Evolutionary conservation across 2,888 invertebrate genomes (phyloP).

Genomic region (Caenorhabditis sp.): DNA sequence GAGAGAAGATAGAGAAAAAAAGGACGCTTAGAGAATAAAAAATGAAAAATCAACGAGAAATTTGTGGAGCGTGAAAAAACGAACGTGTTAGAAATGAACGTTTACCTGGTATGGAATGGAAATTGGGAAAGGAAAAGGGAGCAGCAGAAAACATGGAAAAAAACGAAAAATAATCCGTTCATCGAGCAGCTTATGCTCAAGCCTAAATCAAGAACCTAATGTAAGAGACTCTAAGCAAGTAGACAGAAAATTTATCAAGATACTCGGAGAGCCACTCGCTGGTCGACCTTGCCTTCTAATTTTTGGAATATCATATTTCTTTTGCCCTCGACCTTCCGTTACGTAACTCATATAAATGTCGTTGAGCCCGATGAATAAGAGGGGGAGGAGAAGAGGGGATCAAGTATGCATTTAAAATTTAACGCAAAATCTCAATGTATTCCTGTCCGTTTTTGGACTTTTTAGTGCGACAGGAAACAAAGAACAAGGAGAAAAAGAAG

Average conservation of each 20-base stretch:
- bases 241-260: conserved; percentile 49
- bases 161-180: conserved; percentile 12
- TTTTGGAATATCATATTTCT: conserved; percentile 56
- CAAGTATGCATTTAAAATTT: conserved; percentile 36
- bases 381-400: conserved; percentile 35
- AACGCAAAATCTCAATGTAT: conserved; percentile 8
- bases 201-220: not conserved
- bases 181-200: too few species aligned
- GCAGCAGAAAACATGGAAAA: conserved; percentile 5
- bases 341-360: conserved; percentile 36
- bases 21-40: too few species aligned
- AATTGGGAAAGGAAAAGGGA: conserved; percentile 8
- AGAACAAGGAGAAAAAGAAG: conserved; percentile 10
- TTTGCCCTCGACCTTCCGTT: not conserved
- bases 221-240: not conserved
- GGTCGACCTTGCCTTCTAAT: conserved; percentile 52
- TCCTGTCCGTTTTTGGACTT: conserved; percentile 2
- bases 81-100: not conserved
- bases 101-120: too few species aligned
- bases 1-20: too few species aligned
- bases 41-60: conserved; percentile 14
- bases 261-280: conserved; percentile 18
- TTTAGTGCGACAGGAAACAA: not conserved
- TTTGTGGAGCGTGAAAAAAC: conserved; percentile 25
- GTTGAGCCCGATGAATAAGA: conserved; percentile 20